Evolutionary conservation across 1,140 invertebrate genomes (phyloP), one percentile per base, ranked within the genome.

Genomic region (Pogonus chalceus): DNA sequence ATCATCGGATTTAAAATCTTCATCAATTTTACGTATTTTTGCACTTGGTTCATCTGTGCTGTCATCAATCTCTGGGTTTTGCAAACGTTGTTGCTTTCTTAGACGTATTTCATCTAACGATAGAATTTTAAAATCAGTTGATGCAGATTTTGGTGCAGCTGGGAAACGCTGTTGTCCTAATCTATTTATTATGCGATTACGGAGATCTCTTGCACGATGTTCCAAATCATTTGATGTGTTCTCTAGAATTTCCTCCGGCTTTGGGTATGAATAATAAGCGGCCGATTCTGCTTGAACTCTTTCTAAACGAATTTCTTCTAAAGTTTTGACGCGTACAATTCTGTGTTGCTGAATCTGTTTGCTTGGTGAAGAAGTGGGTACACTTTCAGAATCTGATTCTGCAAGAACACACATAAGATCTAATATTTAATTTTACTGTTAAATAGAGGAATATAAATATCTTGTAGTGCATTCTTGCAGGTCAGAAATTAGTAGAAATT

Each of bases 381-480:
- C 73, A 60, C 79, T 81, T 73, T 84, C 81, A 68, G 75, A 81
- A 73, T 83, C 81, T 57, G 82, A 83, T 65, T 84, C 82, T 84
- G 80, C 73, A 82, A 83, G 74, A 80, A 82, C 73, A 81, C 74
- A 81, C 69, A 67, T 43, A 4, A 16, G 18, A 43, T 10, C 37
- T 43, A 47, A 23, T 56, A 21, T 10, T 53, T 53, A 10, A 39
- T 16, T 14, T 39, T 9, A 20, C 35, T 31, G 14, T 22, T 20
- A 20, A 52, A 20, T 43, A 2, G 20, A 35, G 18, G 35, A 31
- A 20, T 20, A 2, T 52, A 14, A 14, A n/a, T 50, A 31, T 31
- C 14, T 49, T 49, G 61, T 62, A 62, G 61, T 63, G 61, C 63
- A 64, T 66, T 67, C 60, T 66, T 64, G 64, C 60, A 65, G 63